Conservation (phyloP, 2,888 invertebrate genomes). For the Pardosa pseudoannulata region DNA sequence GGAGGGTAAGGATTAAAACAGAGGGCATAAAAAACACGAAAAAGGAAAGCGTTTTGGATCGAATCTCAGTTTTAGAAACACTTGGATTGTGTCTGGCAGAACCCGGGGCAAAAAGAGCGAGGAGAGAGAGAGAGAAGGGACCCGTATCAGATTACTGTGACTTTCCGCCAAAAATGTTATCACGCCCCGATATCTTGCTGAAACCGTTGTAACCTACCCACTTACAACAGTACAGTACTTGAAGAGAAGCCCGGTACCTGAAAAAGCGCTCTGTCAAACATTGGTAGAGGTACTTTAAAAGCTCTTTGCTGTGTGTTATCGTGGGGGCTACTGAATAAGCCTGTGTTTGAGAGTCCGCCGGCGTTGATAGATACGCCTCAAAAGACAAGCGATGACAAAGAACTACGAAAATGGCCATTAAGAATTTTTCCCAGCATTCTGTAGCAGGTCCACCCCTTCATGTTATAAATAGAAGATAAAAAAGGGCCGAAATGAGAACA, state of each 20-base stretch:
- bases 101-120: background rate
- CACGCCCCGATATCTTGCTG: slow-evolving; percentile 42
- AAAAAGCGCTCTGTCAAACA: slow-evolving; percentile 28
- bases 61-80: background rate
- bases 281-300: slow-evolving; percentile 17
- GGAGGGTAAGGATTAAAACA: too few relatives aligned
- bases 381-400: background rate
- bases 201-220: slow-evolving; percentile 20
- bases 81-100: background rate
- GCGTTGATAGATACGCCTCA: background rate
- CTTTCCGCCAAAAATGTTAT: slow-evolving; percentile 26
- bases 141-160: slow-evolving; percentile 26
- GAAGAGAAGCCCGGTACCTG: slow-evolving; percentile 37
- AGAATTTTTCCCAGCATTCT: background rate
- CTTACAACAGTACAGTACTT: slow-evolving; percentile 23
- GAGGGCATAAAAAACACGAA: background rate
- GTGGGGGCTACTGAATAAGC: slow-evolving; percentile 28
- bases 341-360: background rate
- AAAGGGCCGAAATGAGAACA: too few relatives aligned
- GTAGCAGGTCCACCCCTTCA: too few relatives aligned
- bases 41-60: background rate
- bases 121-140: too few relatives aligned
- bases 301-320: slow-evolving; percentile 36
- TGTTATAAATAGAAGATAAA: too few relatives aligned
- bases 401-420: background rate